Percentiles rank a stretch among this genome's conserved stretches.
These are phyloP conservation scores for Lycaon pictus DNA, from an alignment of 2,113 vertebrate genomes.

Conservation along the genomic window DNA sequence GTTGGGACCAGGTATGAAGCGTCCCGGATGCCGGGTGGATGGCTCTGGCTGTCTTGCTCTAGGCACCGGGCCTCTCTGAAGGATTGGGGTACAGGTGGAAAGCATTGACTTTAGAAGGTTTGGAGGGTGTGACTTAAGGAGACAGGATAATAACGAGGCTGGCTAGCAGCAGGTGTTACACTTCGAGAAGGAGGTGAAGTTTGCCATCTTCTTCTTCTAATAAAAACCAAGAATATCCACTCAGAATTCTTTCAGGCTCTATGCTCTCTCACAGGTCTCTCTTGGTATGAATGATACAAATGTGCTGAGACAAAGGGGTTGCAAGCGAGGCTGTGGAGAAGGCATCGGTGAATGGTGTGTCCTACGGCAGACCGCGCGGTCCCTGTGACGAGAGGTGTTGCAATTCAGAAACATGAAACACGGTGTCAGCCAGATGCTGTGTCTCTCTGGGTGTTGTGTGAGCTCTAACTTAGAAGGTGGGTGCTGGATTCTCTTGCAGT, in stretches of 20 bases:
- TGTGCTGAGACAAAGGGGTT: neutral
- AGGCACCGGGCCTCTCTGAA: neutral
- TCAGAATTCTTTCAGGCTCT: neutral
- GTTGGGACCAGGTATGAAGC: neutral
- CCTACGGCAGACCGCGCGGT: rapidly evolving
- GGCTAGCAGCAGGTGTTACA: neutral
- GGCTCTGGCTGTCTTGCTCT: neutral
- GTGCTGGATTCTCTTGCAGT: neutral
- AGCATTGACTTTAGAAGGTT: neutral
- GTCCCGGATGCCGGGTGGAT: too few species aligned
- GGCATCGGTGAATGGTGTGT: neutral
- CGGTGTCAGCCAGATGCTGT: neutral
- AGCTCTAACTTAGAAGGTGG: neutral
- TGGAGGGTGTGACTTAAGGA: neutral
- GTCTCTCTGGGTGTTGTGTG: neutral
- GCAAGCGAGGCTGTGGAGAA: neutral
- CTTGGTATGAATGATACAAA: neutral
- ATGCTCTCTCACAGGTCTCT: neutral
- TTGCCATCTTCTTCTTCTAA: neutral
- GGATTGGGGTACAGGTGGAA: neutral
- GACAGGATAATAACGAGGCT: rapidly evolving
- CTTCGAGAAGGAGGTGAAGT: neutral
- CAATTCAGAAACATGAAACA: too few species aligned
- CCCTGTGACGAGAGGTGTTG: neutral
- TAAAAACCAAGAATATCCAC: neutral